phyloP scores from a whole-genome alignment of 2,113 vertebrate genomes.

The Amazona vittata region DNA sequence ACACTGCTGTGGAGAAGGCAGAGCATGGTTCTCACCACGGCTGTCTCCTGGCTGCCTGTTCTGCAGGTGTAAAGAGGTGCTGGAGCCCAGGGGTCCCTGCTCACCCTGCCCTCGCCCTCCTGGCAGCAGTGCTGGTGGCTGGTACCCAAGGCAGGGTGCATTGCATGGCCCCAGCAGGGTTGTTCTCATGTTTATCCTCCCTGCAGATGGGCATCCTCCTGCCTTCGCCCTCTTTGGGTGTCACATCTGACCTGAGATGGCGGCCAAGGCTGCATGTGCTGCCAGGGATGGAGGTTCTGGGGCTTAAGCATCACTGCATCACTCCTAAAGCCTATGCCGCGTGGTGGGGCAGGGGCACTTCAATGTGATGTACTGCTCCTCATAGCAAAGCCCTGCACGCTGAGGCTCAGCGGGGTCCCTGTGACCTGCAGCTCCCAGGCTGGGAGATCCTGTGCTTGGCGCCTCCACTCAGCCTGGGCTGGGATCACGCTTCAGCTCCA shows the following conservation, averaged over 20 bases:
- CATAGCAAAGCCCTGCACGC: accelerated
- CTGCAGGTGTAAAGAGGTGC: accelerated
- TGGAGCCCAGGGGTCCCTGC: neutral
- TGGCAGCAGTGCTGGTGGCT: neutral
- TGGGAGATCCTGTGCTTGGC: neutral
- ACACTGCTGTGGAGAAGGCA: neutral
- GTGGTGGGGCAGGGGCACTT: neutral
- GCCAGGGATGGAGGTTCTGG: neutral
- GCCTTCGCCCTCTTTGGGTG: neutral
- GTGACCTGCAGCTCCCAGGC: accelerated
- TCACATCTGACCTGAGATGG: accelerated
- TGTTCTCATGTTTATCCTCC: neutral
- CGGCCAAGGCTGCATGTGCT: accelerated
- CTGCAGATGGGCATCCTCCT: neutral
- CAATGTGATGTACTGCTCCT: accelerated
- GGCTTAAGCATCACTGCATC: accelerated
- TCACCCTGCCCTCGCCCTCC: neutral
- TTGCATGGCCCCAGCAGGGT: accelerated
- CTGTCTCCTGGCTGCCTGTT: accelerated
- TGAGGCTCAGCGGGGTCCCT: accelerated
- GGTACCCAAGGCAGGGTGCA: neutral
- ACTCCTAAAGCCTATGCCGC: accelerated
- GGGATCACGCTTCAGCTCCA: neutral
- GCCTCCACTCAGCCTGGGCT: neutral
- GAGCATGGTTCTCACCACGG: neutral